A percentile compares a stretch with the other conserved stretches of the same genome.
Conservation (phyloP, 2,797 vertebrate species). For the Philypnodon macrostomus region DNA sequence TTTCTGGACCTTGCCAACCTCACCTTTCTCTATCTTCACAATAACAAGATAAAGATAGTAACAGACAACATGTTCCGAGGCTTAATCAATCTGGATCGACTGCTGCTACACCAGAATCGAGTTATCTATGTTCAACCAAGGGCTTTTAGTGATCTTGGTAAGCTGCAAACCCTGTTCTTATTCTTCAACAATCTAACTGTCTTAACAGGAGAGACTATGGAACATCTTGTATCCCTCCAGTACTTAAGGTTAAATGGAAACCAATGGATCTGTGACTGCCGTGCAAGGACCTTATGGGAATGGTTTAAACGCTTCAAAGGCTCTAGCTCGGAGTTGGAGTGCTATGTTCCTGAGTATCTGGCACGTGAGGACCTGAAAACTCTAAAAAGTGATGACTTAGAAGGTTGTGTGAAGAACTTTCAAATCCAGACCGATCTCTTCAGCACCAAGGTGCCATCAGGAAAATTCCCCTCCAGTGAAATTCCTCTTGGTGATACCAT, state of each 20-base stretch:
- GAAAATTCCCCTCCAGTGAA: slow-evolving; percentile 79
- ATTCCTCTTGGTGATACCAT: slow-evolving; percentile 77
- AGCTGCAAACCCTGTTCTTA: slow-evolving; percentile 91
- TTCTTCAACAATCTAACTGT: slow-evolving; percentile 96
- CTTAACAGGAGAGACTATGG: slow-evolving; percentile 88
- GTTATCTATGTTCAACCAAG: slow-evolving; percentile 85
- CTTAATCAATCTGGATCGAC: slow-evolving; percentile 88
- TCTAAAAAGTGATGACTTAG: slow-evolving; percentile 84
- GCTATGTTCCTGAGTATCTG: slow-evolving; percentile 82
- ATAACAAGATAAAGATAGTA: slow-evolving; percentile 92
- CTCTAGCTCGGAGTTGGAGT: slow-evolving; percentile 92
- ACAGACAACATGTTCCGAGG: slow-evolving; percentile 92
- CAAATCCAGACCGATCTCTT: slow-evolving; percentile 83
- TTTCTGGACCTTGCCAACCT: slow-evolving; percentile 97
- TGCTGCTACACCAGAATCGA: slow-evolving; percentile 93
- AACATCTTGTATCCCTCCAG: slow-evolving; percentile 86
- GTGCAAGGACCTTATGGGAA: slow-evolving; percentile 91
- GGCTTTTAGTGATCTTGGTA: slow-evolving; percentile 89
- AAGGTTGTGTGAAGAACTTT: slow-evolving; percentile 84
- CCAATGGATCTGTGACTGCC: slow-evolving; percentile 97
- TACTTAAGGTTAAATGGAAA: slow-evolving; percentile 95
- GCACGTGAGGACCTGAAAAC: slow-evolving; percentile 88
- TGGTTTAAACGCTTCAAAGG: slow-evolving; percentile 97
- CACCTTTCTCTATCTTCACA: slow-evolving; percentile 94
- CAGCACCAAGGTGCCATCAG: slow-evolving; percentile 78